These are phyloP conservation scores for Indicator indicator DNA, from an alignment of 2,113 vertebrate species.

Conservation along the genomic window DNA sequence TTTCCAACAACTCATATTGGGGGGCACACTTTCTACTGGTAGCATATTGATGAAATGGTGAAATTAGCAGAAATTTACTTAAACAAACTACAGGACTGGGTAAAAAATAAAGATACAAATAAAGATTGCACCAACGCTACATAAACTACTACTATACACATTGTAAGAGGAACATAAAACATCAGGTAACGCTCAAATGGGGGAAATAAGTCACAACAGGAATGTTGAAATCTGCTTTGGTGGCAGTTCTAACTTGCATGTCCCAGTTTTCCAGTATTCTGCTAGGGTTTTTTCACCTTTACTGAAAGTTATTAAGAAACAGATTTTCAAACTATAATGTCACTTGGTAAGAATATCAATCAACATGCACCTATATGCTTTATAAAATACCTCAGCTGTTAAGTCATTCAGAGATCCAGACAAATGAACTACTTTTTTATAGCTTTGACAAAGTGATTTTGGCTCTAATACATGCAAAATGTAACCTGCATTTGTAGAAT, in stretches of 20 bases:
- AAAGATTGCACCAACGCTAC: neutral
- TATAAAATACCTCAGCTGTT: neutral
- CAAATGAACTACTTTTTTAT: neutral
- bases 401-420: neutral
- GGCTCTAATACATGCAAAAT: neutral
- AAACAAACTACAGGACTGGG: neutral
- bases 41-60: neutral
- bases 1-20: neutral
- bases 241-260: neutral
- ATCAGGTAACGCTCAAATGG: neutral
- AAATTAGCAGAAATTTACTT: neutral
- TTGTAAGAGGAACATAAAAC: neutral
- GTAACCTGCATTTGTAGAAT: neutral
- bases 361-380: neutral
- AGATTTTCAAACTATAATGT: neutral
- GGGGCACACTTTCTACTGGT: neutral
- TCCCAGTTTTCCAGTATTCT: neutral
- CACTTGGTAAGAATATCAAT: neutral
- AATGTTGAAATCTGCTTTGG: neutral
- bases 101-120: neutral
- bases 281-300: neutral
- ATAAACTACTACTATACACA: neutral
- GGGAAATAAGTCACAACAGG: neutral
- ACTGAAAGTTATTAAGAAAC: neutral
- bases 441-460: neutral